These are phyloP conservation scores for Brachionichthys hirsutus DNA, from an alignment of 2,113 vertebrate species.

Conservation along the genomic window DNA sequence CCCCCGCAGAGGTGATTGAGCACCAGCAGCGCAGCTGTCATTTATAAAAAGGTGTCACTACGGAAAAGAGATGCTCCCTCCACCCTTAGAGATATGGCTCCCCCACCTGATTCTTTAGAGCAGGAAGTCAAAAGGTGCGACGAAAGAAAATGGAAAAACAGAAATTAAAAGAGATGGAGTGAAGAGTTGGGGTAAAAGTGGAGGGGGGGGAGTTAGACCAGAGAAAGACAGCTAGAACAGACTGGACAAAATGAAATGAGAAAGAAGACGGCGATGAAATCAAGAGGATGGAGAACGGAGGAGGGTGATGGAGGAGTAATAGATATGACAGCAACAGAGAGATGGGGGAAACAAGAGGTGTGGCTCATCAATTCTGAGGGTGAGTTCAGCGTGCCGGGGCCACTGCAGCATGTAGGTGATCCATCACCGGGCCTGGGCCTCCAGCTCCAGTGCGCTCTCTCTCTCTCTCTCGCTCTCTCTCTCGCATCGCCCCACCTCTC, in stretches of 20 bases:
- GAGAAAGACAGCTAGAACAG: background rate
- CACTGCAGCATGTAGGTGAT: constrained; percentile 67
- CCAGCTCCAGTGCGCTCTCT: constrained; percentile 30
- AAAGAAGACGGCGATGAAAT: constrained; percentile 18
- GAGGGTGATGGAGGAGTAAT: constrained; percentile 33
- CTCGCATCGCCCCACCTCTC: constrained; percentile 40
- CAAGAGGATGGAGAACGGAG: constrained; percentile 20
- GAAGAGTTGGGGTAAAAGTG: constrained; percentile 2
- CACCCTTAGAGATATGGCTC: constrained; percentile 68
- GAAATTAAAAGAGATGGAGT: constrained; percentile 6
- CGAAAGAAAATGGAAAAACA: background rate
- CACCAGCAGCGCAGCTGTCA: constrained; percentile 55
- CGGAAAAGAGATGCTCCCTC: constrained; percentile 67
- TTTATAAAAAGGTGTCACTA: constrained; percentile 72
- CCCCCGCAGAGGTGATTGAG: constrained; percentile 69
- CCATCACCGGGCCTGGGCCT: constrained; percentile 66
- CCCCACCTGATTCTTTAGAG: constrained; percentile 35
- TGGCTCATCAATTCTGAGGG: constrained; percentile 74
- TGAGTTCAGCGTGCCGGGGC: constrained; percentile 66
- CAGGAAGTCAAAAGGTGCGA: constrained; percentile 10
- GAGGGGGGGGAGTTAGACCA: constrained; percentile 6
- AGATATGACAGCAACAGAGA: constrained; percentile 48
- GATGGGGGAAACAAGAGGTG: constrained; percentile 61
- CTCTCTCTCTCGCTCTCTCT: constrained; percentile 17
- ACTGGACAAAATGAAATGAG: constrained; percentile 14